Conservation (phyloP, 2,888 invertebrate species). For the Drosophila flavopinicola region DNA sequence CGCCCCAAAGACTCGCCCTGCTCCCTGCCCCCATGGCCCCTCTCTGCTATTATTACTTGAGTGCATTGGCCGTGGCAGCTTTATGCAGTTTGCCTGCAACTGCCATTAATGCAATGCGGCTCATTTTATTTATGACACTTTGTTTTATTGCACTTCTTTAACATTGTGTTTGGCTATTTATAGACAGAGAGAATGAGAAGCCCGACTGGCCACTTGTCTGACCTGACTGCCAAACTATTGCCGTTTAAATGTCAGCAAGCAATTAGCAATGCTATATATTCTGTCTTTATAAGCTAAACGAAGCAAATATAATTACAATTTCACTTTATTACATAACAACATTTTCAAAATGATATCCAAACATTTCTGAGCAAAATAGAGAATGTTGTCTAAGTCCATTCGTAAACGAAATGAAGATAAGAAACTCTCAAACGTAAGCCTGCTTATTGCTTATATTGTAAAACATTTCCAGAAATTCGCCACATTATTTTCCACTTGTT, state of each 20-base stretch:
- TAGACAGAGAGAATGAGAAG: not conserved
- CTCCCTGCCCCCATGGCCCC: not conserved
- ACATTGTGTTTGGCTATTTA: conserved; percentile 51
- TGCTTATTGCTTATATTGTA: too few relatives aligned
- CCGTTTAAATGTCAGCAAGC: conserved; percentile 16
- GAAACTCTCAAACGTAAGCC: too few relatives aligned
- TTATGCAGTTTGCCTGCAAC: conserved; percentile 72
- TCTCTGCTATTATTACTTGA: conserved; percentile 41
- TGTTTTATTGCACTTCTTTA: conserved; percentile 74
- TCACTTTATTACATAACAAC: too few relatives aligned
- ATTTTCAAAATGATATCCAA: too few relatives aligned
- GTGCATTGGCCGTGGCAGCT: conserved; percentile 78
- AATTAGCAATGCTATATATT: conserved; percentile 5
- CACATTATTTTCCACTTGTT: too few relatives aligned
- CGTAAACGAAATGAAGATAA: too few relatives aligned
- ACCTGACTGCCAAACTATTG: conserved; percentile 1
- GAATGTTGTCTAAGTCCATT: too few relatives aligned
- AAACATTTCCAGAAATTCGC: too few relatives aligned
- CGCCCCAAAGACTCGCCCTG: conserved; percentile 22
- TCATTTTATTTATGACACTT: conserved; percentile 71
- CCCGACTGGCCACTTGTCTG: not conserved
- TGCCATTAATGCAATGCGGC: conserved; percentile 80
- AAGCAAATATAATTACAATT: too few relatives aligned
- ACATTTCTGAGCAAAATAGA: too few relatives aligned
- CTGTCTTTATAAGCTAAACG: too few relatives aligned